These are phyloP conservation scores for Notodonta dromedarius DNA, from an alignment of 2,888 invertebrate species.

Conservation along the genomic window DNA sequence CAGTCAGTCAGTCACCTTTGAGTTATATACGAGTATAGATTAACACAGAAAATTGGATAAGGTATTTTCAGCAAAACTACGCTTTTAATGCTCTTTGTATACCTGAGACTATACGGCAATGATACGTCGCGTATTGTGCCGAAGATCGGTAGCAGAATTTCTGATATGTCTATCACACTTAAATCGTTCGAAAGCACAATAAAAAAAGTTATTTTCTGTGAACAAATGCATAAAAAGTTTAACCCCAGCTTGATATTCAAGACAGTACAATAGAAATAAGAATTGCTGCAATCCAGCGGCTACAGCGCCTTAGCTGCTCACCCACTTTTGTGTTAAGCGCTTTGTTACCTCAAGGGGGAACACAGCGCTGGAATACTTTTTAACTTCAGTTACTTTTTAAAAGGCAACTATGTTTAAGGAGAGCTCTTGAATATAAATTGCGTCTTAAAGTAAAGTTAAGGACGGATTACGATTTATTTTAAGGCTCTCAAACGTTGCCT, in stretches of 20 bases:
- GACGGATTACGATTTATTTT: not conserved
- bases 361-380: constrained; percentile 29
- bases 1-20: too few species aligned
- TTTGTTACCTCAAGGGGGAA: constrained; percentile 42
- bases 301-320: constrained; percentile 34
- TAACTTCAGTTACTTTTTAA: constrained; percentile 24
- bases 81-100: too few species aligned
- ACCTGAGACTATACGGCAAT: too few species aligned
- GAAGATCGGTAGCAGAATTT: too few species aligned
- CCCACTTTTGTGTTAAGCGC: constrained; percentile 43
- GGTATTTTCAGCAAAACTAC: too few species aligned
- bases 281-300: constrained; percentile 32
- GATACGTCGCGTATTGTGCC: too few species aligned
- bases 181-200: too few species aligned
- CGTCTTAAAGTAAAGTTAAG: constrained; percentile 2
- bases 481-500: too few species aligned
- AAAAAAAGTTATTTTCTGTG: not conserved
- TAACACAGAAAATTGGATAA: too few species aligned
- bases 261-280: constrained; percentile 33
- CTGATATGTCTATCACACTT: too few species aligned
- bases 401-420: constrained; percentile 24
- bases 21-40: too few species aligned
- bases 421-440: constrained; percentile 12
- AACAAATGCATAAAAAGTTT: constrained; percentile 1
- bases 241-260: constrained; percentile 9